Conservation (phyloP, 2,888 invertebrate species). For the Drosophila rellima region DNA sequence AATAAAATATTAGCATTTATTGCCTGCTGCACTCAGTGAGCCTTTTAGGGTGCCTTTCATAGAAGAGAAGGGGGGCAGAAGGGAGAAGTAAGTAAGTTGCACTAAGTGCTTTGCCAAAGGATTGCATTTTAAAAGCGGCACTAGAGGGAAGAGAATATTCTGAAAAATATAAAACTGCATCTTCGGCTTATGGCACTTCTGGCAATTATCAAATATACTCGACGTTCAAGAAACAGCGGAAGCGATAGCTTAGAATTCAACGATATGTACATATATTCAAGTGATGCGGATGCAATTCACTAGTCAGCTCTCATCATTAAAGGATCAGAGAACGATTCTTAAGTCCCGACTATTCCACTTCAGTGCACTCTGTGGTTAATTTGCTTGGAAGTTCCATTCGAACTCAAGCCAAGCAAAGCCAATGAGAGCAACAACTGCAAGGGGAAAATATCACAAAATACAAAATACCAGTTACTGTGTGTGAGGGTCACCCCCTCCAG, state of each 20-base stretch:
- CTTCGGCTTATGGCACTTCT: not conserved
- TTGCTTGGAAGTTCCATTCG: constrained; percentile 44
- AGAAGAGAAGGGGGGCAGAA: not conserved
- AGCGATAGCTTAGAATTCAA: constrained; percentile 11
- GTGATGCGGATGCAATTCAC: not conserved
- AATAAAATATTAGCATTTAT: constrained; percentile 78
- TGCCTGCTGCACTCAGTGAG: constrained; percentile 69
- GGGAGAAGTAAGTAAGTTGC: constrained; percentile 29
- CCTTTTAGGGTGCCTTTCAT: constrained; percentile 41
- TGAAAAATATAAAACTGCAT: not conserved
- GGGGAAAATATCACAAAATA: constrained; percentile 5
- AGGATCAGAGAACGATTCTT: constrained; percentile 29
- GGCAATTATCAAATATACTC: not conserved
- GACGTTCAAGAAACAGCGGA: not conserved
- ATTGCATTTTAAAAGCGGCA: not conserved
- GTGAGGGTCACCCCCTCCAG: constrained; percentile 29
- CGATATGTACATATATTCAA: not conserved
- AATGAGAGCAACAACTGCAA: constrained; percentile 9
- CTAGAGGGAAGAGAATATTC: not conserved
- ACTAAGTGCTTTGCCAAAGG: constrained; percentile 48
- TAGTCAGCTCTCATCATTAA: not conserved
- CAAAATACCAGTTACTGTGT: constrained; percentile 1
- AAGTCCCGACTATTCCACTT: constrained; percentile 30
- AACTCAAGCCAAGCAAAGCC: constrained; percentile 10
- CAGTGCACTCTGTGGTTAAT: constrained; percentile 56